A percentile compares a stretch with the other conserved stretches of the same genome.
Conservation (phyloP, 2,113 vertebrate species). For the Sinocyclocheilus maitianheensis region DNA sequence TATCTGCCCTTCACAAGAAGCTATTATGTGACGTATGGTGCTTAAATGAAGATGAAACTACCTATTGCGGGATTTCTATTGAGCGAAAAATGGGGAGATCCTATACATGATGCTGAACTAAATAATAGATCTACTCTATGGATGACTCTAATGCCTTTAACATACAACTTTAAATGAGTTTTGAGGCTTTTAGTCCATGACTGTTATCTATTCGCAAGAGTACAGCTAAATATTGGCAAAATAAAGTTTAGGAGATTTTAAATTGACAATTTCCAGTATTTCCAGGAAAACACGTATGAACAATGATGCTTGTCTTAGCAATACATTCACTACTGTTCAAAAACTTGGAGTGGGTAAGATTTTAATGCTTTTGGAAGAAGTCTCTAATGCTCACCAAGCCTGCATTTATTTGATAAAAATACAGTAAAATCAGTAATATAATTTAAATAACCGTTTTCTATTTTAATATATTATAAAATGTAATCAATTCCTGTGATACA, state of each 20-base stretch:
- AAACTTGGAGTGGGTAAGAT: too few relatives aligned
- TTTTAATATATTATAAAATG: too few relatives aligned
- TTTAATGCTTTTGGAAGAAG: too few relatives aligned
- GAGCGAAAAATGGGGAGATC: not conserved
- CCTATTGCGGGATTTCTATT: not conserved
- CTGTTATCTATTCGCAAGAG: not conserved
- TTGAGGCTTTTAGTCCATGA: not conserved
- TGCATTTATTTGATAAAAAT: too few relatives aligned
- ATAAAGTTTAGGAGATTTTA: not conserved
- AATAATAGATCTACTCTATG: not conserved
- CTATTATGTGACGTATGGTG: not conserved
- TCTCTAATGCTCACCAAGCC: too few relatives aligned
- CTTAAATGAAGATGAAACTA: not conserved
- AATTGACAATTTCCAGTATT: not conserved
- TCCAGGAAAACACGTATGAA: not conserved
- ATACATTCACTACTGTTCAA: too few relatives aligned
- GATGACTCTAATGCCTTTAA: not conserved
- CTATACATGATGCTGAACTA: not conserved
- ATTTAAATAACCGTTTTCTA: too few relatives aligned
- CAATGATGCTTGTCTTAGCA: too few relatives aligned
- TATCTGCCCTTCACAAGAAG: slow-evolving; percentile 6
- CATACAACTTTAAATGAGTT: not conserved
- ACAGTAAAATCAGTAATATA: too few relatives aligned
- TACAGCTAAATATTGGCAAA: not conserved
- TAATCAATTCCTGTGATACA: too few relatives aligned